phyloP scores from a whole-genome alignment of 1,140 invertebrate species.

The Muscidifurax raptorellus region DNA sequence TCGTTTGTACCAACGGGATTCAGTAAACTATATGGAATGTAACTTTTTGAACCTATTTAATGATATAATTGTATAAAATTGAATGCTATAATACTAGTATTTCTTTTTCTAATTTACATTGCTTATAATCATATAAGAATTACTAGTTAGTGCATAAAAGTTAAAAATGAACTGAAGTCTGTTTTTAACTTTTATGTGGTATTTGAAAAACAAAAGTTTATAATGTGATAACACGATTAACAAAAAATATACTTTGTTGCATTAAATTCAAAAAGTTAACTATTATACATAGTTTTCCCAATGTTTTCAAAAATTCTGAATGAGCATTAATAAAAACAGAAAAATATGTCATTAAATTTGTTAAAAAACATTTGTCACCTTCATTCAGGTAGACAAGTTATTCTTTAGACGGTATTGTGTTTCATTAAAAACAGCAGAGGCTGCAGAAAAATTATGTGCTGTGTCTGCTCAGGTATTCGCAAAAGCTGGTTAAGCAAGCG shows the following conservation, averaged over 20 bases:
- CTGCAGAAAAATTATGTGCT: constrained; percentile 43
- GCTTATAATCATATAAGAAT: not conserved
- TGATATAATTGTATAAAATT: not conserved
- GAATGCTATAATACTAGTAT: not conserved
- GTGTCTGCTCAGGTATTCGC: constrained; percentile 49
- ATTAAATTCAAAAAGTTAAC: constrained; percentile 3
- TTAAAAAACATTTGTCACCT: not conserved
- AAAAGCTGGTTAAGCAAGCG: constrained; percentile 52
- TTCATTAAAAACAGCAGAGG: constrained; percentile 18
- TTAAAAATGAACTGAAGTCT: not conserved
- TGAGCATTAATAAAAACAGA: not conserved
- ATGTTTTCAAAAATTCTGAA: not conserved
- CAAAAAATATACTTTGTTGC: not conserved
- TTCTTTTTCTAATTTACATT: not conserved
- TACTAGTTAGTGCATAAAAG: not conserved
- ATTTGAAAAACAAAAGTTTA: constrained; percentile 12
- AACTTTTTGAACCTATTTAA: not conserved
- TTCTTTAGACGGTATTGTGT: not conserved
- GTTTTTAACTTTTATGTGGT: not conserved
- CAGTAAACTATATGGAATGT: not conserved
- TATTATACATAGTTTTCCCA: constrained; percentile 18
- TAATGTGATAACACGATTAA: constrained; percentile 1
- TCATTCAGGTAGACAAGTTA: not conserved
- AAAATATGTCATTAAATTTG: constrained; percentile 10
- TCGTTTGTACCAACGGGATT: not conserved